Conservation (phyloP, 2,888 invertebrate species). For the Agriopis aurantiaria region DNA sequence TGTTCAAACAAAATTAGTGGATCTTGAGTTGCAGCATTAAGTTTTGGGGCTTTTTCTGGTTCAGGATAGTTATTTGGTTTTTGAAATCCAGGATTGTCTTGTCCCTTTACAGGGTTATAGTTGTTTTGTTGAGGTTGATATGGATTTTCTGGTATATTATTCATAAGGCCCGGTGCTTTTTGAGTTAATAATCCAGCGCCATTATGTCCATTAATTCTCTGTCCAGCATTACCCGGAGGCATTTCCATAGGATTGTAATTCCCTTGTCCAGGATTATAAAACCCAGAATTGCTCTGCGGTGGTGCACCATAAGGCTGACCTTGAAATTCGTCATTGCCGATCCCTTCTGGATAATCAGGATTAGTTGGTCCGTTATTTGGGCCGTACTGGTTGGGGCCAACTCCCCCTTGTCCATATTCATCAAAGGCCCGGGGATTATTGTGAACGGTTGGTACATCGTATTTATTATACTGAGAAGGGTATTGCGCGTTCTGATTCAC, state of each 20-base stretch:
- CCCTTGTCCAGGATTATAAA: background rate
- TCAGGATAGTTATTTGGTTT: background rate
- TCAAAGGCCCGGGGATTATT: background rate
- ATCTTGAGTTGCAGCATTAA: background rate
- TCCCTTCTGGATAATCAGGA: background rate
- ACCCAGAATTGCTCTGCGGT: background rate
- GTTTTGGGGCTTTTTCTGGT: background rate
- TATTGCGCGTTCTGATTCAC: background rate
- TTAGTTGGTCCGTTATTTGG: background rate
- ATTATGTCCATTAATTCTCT: background rate
- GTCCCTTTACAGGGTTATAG: background rate
- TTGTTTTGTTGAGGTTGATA: background rate
- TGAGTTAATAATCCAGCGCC: background rate
- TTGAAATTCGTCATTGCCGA: background rate
- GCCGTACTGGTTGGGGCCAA: background rate
- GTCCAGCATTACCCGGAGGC: background rate
- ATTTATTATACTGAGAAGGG: background rate
- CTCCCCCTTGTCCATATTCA: background rate
- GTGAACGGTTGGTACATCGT: background rate
- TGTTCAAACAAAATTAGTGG: background rate
- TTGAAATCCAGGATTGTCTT: background rate
- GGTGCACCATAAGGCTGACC: background rate
- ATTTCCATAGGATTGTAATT: background rate
- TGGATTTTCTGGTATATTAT: background rate
- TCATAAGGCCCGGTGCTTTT: background rate